phyloP scores from a whole-genome alignment of 2,888 invertebrate species.

The Arenicola marina region DNA sequence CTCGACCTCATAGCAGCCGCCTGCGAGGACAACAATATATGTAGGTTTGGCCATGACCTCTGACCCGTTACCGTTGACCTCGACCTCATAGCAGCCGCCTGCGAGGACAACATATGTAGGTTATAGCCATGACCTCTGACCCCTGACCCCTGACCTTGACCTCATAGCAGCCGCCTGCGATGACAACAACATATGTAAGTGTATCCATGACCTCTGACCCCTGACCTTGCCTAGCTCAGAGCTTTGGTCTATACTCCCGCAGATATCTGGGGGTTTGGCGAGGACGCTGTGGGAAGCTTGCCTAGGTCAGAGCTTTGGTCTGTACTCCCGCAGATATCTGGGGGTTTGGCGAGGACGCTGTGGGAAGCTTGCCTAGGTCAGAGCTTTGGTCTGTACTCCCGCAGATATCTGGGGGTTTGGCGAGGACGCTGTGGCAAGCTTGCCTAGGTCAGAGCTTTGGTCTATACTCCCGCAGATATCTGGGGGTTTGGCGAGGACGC shows the following conservation, averaged over 20 bases:
- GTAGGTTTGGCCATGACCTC: slow-evolving; percentile 50
- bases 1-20: slow-evolving; percentile 58
- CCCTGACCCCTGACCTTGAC: slow-evolving; percentile 37
- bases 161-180: slow-evolving; percentile 58
- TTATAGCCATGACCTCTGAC: slow-evolving; percentile 21
- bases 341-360: no score
- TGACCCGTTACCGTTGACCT: neutral
- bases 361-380: no score
- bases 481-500: no score
- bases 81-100: slow-evolving; percentile 58
- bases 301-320: no score
- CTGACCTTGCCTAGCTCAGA: no score
- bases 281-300: no score
- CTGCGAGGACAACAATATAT: slow-evolving; percentile 59
- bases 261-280: no score
- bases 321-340: no score
- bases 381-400: neutral
- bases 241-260: no score
- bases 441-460: neutral
- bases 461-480: neutral
- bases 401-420: no score
- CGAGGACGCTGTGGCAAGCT: no score
- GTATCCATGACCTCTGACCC: neutral
- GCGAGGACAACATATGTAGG: slow-evolving; percentile 60
- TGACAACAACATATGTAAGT: slow-evolving; percentile 59